phyloP scores from a whole-genome alignment of 2,888 invertebrate species.

The Oxyteleia sp. region DNA sequence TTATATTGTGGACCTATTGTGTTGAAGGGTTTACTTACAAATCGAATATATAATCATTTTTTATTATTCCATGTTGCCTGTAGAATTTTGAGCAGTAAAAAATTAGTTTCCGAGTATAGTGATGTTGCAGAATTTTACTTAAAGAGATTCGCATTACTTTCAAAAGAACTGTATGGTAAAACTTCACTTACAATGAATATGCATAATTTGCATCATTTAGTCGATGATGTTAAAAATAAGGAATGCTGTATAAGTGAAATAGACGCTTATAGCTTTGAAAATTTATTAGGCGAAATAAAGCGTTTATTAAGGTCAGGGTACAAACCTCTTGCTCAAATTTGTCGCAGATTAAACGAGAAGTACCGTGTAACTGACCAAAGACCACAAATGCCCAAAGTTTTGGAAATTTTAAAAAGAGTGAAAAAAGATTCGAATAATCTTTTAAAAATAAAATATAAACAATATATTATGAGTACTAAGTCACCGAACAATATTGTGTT shows the following conservation, averaged over 20 bases:
- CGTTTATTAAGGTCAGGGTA: slow-evolving; percentile 3
- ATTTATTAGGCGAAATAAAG: background rate
- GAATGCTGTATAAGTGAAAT: background rate
- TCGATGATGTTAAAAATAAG: background rate
- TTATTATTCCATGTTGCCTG: background rate
- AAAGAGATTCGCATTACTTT: background rate
- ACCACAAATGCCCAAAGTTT: no score
- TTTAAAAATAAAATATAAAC: slow-evolving; percentile 6
- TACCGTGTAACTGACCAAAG: background rate
- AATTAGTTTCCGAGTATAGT: background rate
- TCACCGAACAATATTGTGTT: slow-evolving; percentile 1
- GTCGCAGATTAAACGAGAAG: background rate
- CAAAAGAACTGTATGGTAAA: background rate
- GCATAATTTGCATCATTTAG: slow-evolving; percentile 2
- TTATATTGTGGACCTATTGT: slow-evolving; percentile 1
- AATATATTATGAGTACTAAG: background rate
- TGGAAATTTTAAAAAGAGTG: slow-evolving; percentile 2
- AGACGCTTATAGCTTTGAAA: background rate
- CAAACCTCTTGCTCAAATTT: slow-evolving; percentile 6
- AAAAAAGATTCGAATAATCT: background rate
- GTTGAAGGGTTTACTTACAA: background rate
- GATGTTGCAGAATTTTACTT: background rate
- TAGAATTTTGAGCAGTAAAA: background rate
- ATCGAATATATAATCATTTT: background rate
- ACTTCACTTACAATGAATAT: background rate